phyloP scores from a whole-genome alignment of 2,113 vertebrate species.

The Paralichthys olivaceus region DNA sequence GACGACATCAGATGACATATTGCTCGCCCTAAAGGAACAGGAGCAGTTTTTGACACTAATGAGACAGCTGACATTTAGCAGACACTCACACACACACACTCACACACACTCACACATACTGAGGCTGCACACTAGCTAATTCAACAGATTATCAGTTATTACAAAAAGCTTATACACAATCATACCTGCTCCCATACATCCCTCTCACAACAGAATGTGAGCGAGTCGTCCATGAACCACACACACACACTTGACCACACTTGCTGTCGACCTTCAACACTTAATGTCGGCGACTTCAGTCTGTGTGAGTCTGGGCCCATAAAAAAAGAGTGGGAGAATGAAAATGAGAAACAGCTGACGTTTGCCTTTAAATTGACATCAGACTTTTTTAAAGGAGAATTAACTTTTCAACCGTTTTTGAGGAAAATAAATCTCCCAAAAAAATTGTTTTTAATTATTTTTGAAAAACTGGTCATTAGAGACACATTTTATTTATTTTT shows the following conservation, averaged over 20 bases:
- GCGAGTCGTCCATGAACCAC: conserved; percentile 25
- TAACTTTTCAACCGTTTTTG: not conserved
- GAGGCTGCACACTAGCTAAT: conserved; percentile 14
- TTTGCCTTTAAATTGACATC: not conserved
- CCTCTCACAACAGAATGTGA: conserved; percentile 7
- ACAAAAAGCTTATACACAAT: conserved; percentile 13
- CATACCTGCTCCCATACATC: conserved; percentile 27
- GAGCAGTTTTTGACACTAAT: conserved; percentile 50
- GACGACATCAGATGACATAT: conserved; percentile 51
- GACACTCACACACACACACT: conserved; percentile 29
- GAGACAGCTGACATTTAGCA: conserved; percentile 75
- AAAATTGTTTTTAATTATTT: too few species aligned
- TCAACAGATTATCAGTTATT: conserved; percentile 50
- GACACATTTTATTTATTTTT: too few species aligned
- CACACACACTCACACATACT: conserved; percentile 1
- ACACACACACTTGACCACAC: conserved; percentile 11
- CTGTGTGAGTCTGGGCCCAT: not conserved
- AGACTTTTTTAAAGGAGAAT: not conserved
- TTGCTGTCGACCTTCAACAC: conserved; percentile 7
- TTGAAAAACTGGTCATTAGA: too few species aligned
- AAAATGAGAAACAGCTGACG: not conserved
- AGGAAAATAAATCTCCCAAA: too few species aligned
- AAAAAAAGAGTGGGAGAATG: not conserved
- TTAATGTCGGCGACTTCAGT: not conserved
- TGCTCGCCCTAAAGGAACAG: conserved; percentile 37